Evolutionary conservation across 2,113 vertebrate species (phyloP), one percentile per base, ranked within the genome.

Genomic region (Muntiacus reevesi): DNA sequence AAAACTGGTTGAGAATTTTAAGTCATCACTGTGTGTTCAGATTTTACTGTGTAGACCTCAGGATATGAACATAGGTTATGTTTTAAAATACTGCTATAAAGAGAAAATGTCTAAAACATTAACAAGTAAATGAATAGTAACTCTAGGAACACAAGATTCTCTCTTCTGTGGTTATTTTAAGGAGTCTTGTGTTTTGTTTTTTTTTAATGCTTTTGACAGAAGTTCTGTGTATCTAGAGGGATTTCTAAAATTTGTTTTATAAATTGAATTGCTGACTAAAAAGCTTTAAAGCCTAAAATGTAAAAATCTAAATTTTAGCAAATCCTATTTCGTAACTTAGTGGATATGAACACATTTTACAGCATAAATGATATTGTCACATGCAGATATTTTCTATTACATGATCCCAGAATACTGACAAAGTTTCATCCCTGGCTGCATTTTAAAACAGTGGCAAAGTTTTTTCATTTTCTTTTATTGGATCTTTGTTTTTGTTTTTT

Each of bases 401-500:
- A 25, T 94, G n/a, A 78, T 96, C 92, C 21, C 17, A 95, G 50
- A 96, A 78, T 86, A 92, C 33, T 93, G 30, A 95, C 59, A 91
- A 28, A 93, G 67, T 67, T 91, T 88, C 91, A 91, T 96, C 36
- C 92, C 36, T 74, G 36, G 47, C 76, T 85, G 2, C 59, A 50
- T 97, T 57, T 67, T 60, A 93, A 94, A 97, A 50, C 40, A 78
- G 9, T 86, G 60, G 19, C 17, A 94, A 43, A 82, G 76, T 67
- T 62, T 89, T 94, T 97, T 94, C 62, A 59, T 96, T 92, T 94
- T 95, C 27, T 71, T 92, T 97, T 97, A n/a, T 97, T 98, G 55
- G 71, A 84, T 79, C 59, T 84, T 98, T 6, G 5, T 17, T 95
- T 81, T 89, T 78, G 21, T 43, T 27, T 76, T 76, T 76, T 76